Evolutionary conservation across 2,113 vertebrate species (phyloP).

Genomic region (Otus sunia): DNA sequence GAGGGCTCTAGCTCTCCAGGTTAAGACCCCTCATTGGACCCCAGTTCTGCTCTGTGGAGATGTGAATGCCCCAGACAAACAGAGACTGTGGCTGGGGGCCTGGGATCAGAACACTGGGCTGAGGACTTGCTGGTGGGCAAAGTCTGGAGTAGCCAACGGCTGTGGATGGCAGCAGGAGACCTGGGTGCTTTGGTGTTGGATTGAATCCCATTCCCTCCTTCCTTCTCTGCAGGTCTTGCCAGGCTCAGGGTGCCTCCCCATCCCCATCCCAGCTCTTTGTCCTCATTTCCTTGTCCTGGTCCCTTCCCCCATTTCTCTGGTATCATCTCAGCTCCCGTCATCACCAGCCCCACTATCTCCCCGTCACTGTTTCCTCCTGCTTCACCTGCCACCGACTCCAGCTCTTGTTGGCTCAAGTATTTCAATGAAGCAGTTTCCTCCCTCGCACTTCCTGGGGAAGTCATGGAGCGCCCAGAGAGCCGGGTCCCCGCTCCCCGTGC

Average conservation of each 20-base stretch:
- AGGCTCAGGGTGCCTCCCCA: neutral
- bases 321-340: neutral
- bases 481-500: neutral
- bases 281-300: neutral
- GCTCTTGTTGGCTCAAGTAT: neutral
- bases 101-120: neutral
- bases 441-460: neutral
- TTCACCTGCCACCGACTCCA: neutral
- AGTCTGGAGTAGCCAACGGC: neutral
- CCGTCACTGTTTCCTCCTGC: neutral
- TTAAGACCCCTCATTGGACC: neutral
- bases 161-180: neutral
- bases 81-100: fast-evolving
- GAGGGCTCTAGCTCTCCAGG: neutral
- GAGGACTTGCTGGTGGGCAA: neutral
- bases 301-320: neutral
- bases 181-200: neutral
- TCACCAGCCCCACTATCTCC: neutral
- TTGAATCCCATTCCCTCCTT: neutral
- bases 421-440: conserved; percentile 32
- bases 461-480: fast-evolving
- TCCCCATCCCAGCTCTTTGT: neutral
- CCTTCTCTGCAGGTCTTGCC: neutral
- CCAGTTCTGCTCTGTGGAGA: neutral
- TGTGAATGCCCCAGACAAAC: neutral